phyloP scores from a whole-genome alignment of 1,140 invertebrate genomes.

The silkworm (Bombyx mori) region ASM3026992v2 NC_085115.1:10121001-10121500 shows the following conservation, averaged over 20 bases:
- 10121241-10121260: slow-evolving; percentile 75
- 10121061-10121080: slow-evolving; percentile 72
- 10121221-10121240: slow-evolving; percentile 69
- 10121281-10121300: slow-evolving; percentile 72
- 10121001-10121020: too few species aligned
- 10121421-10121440: too few species aligned
- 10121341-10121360: too few species aligned
- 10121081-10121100: slow-evolving; percentile 73
- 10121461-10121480: too few species aligned
- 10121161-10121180: slow-evolving; percentile 76
- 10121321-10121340: neutral
- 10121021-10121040: slow-evolving; percentile 17
- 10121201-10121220: slow-evolving; percentile 73
- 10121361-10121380: too few species aligned
- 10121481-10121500: too few species aligned
- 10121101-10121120: slow-evolving; percentile 72
- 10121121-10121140: slow-evolving; percentile 77
- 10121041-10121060: slow-evolving; percentile 54
- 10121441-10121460: too few species aligned
- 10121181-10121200: slow-evolving; percentile 73
- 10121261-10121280: slow-evolving; percentile 73
- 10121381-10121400: too few species aligned
- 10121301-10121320: slow-evolving; percentile 69
- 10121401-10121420: too few species aligned
- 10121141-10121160: slow-evolving; percentile 72